Base-by-base conservation (phyloP, 2,888 invertebrate genomes). In the Gryllus longicercus region DNA sequence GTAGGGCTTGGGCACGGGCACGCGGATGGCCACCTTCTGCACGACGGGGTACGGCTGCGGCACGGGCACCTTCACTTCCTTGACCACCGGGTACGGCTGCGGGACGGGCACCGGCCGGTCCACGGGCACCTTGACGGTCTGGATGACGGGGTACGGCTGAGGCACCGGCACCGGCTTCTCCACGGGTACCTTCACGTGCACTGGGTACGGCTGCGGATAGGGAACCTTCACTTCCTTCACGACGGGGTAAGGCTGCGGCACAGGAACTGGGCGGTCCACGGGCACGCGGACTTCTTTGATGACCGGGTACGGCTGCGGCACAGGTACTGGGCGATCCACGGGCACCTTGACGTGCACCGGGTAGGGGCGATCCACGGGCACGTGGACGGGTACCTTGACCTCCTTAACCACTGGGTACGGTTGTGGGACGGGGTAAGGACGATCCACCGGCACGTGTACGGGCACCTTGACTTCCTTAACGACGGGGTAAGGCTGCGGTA, bases 211-310 rank as follows among this genome's bases (percentile, higher is more conserved):
- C 2, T 78, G 78, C 25, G 81, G 81, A 38, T 75, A 74, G 4
- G 79, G 78, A 8, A 94, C 93, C 85, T 94, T 93, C 86, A 92
- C 92, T 81, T 94, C 94, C 86, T 92, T 91, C 87, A 93, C 93
- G 50, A 91, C 91, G 2, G 91, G 91, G 0, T 91, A 88, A 80
- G 91, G 89, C 83, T 89, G 89, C 50, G 92, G 89, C 78, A 91
- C 90, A n/a, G 91, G 91, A 85, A 90, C 89, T 12, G 76, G 79
- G 23, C 38, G 38, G 4, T 76, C 21, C 3, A 74, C 74, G 74
- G 74, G 74, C 18, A n/a, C 18, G 86, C 90, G 90, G 4, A 90
- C 90, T 25, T 76, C 77, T 50, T 78, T 78, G 82, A 89, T 90
- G n/a, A 89, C 87, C 75, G 91, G 88, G 81, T 88, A 87, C 0